Evolutionary conservation across 2,888 invertebrate genomes (phyloP).

Genomic region (Catonia carolina): DNA sequence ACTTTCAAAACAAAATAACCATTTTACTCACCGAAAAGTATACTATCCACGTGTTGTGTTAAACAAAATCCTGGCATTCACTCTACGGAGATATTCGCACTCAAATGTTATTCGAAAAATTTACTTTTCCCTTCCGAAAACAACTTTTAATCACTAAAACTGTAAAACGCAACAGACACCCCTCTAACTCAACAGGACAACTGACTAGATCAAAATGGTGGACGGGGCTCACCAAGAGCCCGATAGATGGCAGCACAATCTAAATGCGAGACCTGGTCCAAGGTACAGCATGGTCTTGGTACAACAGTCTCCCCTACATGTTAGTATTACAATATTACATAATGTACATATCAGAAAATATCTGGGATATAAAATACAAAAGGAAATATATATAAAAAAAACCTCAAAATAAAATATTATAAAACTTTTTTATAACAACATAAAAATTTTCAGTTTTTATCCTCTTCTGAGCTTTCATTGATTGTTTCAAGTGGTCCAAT

Average conservation of each 20-base stretch:
- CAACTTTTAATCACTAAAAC: too few relatives aligned
- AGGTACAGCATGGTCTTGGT: not conserved
- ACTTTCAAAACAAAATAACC: not conserved
- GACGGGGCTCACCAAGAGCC: not conserved
- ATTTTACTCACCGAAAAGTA: not conserved
- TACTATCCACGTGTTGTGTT: not conserved
- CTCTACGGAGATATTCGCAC: not conserved
- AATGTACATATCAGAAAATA: too few relatives aligned
- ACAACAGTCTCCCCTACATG: not conserved
- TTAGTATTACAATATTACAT: too few relatives aligned
- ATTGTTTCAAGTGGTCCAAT: too few relatives aligned
- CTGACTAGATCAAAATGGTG: not conserved
- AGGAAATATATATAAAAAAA: too few relatives aligned
- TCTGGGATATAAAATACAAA: too few relatives aligned
- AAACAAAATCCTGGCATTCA: not conserved
- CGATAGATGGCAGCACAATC: not conserved
- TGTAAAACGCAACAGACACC: too few relatives aligned
- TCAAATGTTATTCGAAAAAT: not conserved
- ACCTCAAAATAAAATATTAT: too few relatives aligned
- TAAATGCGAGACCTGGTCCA: not conserved
- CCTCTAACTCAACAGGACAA: too few relatives aligned
- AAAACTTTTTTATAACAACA: too few relatives aligned
- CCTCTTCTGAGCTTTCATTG: too few relatives aligned
- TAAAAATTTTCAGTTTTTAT: too few relatives aligned
- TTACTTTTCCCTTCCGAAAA: not conserved